Percentiles rank a stretch among this genome's conserved stretches.
phyloP scores from a whole-genome alignment of 2,797 vertebrate genomes.

The Anguilla pacifica region DNA sequence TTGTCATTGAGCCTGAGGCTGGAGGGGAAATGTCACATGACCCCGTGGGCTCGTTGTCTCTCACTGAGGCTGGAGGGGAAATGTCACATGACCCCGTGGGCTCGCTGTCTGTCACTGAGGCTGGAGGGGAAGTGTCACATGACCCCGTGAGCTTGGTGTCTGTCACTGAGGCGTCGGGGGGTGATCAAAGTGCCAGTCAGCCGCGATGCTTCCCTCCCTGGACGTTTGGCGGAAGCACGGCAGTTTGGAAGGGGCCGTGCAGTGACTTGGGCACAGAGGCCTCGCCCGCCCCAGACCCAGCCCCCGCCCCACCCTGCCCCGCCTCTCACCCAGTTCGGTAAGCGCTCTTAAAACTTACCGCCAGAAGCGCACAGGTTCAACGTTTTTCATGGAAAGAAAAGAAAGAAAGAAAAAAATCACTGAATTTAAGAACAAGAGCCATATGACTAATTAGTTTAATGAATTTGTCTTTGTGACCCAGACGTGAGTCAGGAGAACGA shows the following conservation, averaged over 20 bases:
- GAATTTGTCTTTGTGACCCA: neutral
- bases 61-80: no score
- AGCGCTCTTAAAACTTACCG: neutral
- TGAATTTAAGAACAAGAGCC: neutral
- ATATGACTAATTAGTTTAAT: neutral
- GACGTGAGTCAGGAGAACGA: neutral
- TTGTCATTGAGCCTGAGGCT: slow-evolving; percentile 11
- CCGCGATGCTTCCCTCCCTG: neutral
- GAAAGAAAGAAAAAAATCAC: neutral
- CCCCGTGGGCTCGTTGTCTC: no score
- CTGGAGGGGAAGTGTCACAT: no score
- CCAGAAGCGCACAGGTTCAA: neutral
- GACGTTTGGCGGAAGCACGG: neutral
- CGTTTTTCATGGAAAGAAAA: neutral
- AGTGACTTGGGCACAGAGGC: neutral
- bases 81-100: no score
- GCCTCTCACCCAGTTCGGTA: neutral
- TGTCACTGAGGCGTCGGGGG: slow-evolving; percentile 10
- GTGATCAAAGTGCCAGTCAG: neutral
- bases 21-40: no score
- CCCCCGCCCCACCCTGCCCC: no score
- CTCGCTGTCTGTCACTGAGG: no score
- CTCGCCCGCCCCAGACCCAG: neutral
- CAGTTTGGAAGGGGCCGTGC: neutral
- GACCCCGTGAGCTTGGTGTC: neutral